Evolutionary conservation across 2,797 vertebrate genomes (phyloP).

Genomic region (Sebastes dallii): DNA sequence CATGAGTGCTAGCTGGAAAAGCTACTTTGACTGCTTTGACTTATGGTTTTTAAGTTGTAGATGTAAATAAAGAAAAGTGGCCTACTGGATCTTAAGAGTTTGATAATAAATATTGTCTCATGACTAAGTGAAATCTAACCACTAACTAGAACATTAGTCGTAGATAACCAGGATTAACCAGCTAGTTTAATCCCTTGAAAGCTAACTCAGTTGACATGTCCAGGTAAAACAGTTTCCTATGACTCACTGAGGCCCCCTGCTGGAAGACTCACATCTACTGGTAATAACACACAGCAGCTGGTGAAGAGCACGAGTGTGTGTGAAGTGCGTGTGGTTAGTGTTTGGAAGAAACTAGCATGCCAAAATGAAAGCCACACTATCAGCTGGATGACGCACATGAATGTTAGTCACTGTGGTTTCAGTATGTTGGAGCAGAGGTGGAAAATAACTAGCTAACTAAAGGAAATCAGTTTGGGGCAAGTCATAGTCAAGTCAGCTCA

Average conservation of each 20-base stretch:
- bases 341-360: constrained; percentile 12
- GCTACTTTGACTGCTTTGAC: neutral
- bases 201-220: constrained; percentile 66
- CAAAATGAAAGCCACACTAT: neutral
- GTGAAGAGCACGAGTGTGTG: constrained; percentile 21
- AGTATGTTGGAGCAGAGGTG: constrained; percentile 1
- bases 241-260: constrained; percentile 75
- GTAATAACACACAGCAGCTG: constrained; percentile 52
- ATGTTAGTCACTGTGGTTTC: constrained; percentile 19
- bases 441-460: neutral
- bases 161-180: constrained; percentile 32
- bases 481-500: too few relatives aligned
- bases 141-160: constrained; percentile 35
- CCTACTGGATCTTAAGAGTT: constrained; percentile 35
- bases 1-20: neutral
- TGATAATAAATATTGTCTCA: neutral
- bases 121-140: constrained; percentile 33
- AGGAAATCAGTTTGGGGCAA: neutral
- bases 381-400: neutral
- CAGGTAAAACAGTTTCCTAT: constrained; percentile 79
- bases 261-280: constrained; percentile 67
- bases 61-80: constrained; percentile 7
- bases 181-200: constrained; percentile 8
- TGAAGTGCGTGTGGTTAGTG: neutral
- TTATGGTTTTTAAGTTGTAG: neutral